Evolutionary conservation across 2,888 invertebrate genomes (phyloP).

Genomic region (Cheilosia vernalis): DNA sequence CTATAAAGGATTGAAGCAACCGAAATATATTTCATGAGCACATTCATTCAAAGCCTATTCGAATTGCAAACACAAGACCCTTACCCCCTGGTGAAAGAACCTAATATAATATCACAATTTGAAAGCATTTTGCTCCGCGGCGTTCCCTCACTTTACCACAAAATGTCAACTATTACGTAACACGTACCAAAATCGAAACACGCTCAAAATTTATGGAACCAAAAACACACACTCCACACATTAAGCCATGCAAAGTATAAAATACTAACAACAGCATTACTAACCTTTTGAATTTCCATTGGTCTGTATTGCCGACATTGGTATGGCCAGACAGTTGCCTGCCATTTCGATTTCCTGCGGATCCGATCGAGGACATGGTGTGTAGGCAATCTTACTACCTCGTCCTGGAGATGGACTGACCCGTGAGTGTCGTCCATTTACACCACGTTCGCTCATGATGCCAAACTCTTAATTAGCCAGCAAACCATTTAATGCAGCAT

Average conservation of each 20-base stretch:
- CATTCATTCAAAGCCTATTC: no score
- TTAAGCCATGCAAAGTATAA: conserved; percentile 30
- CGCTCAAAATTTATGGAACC: background rate
- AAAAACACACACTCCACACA: conserved; percentile 7
- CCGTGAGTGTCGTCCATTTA: conserved; percentile 81
- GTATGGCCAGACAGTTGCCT: conserved; percentile 83
- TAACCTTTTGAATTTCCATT: conserved; percentile 80
- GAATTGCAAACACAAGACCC: no score
- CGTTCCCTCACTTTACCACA: conserved; percentile 11
- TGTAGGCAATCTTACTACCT: conserved; percentile 82
- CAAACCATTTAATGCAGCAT: conserved; percentile 26
- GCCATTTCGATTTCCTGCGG: conserved; percentile 81
- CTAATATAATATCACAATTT: no score
- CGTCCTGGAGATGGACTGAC: conserved; percentile 83
- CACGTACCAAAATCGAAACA: background rate
- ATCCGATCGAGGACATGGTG: conserved; percentile 83
- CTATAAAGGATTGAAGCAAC: no score
- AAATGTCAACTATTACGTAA: conserved; percentile 35
- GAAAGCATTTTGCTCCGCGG: no score
- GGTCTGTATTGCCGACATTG: conserved; percentile 82
- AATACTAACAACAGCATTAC: conserved; percentile 8
- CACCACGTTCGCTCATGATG: conserved; percentile 80
- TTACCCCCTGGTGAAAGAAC: no score
- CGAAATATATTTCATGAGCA: no score
- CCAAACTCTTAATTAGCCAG: conserved; percentile 31